Conservation (phyloP, 2,797 vertebrate genomes). For the Anguilla anguilla region DNA sequence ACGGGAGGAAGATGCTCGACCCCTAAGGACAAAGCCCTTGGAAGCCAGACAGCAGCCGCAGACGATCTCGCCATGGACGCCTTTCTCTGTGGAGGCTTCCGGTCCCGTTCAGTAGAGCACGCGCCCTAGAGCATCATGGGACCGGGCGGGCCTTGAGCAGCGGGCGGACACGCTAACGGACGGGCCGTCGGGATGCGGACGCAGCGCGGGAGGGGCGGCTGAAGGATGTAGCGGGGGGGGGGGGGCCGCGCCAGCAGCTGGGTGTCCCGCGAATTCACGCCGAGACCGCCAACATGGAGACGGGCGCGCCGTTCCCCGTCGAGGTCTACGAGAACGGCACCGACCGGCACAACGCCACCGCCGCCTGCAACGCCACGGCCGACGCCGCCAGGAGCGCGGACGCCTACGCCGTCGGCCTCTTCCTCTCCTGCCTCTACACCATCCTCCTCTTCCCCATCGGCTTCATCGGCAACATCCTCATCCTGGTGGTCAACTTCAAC, state of each 20-base stretch:
- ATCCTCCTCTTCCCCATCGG: slow-evolving; percentile 86
- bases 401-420: slow-evolving; percentile 75
- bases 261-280: slow-evolving; percentile 58
- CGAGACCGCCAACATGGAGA: slow-evolving; percentile 77
- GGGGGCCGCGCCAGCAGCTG: slow-evolving; percentile 15
- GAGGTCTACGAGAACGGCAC: slow-evolving; percentile 75
- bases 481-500: slow-evolving; percentile 84
- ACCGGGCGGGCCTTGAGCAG: slow-evolving; percentile 47
- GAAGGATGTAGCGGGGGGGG: slow-evolving; percentile 68
- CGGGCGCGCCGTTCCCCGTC: slow-evolving; percentile 63
- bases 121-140: slow-evolving; percentile 55
- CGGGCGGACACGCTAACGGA: slow-evolving; percentile 40
- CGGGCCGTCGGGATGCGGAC: slow-evolving; percentile 54
- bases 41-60: slow-evolving; percentile 41
- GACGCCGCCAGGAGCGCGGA: slow-evolving; percentile 59
- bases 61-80: slow-evolving; percentile 62
- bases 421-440: slow-evolving; percentile 84
- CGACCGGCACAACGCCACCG: slow-evolving; percentile 71
- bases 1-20: slow-evolving; percentile 54
- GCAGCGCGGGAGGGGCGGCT: slow-evolving; percentile 64
- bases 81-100: slow-evolving; percentile 44
- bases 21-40: slow-evolving; percentile 52
- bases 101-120: slow-evolving; percentile 38
- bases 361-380: slow-evolving; percentile 65
- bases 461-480: slow-evolving; percentile 86